Conservation (phyloP, 2,113 vertebrate genomes). For the Falco punctatus region DNA sequence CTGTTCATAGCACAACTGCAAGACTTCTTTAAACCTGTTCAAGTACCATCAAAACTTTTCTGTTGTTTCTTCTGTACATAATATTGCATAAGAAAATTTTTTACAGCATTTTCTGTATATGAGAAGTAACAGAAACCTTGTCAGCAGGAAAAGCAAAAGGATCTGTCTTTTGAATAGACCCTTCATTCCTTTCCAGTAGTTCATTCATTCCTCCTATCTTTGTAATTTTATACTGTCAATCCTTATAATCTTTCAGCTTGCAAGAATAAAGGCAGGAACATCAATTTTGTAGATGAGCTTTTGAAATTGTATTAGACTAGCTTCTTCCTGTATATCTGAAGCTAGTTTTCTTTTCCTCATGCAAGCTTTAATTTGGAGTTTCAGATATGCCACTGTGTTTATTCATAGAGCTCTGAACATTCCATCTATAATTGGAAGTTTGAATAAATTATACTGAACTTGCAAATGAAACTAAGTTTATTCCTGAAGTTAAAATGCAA, state of each 20-base stretch:
- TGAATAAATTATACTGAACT: constrained; percentile 22
- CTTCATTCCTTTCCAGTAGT: constrained; percentile 41
- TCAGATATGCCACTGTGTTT: constrained; percentile 4
- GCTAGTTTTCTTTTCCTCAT: neutral
- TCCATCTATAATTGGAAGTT: neutral
- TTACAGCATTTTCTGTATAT: neutral
- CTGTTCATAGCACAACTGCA: neutral
- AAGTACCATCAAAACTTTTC: neutral
- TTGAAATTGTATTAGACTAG: constrained; percentile 7
- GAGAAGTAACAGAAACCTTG: constrained; percentile 45
- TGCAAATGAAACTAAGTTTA: constrained; percentile 14
- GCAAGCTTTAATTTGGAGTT: neutral
- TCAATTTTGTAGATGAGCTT: neutral
- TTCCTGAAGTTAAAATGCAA: constrained; percentile 27
- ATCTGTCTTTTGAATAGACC: constrained; percentile 25
- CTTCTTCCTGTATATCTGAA: neutral
- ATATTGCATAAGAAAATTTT: neutral
- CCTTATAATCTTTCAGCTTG: constrained; percentile 22
- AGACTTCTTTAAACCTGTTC: neutral
- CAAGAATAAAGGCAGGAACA: constrained; percentile 31
- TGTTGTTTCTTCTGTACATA: neutral
- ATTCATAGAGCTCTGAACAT: neutral
- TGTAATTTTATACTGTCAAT: constrained; percentile 40
- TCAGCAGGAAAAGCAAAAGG: constrained; percentile 14
- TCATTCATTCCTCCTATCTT: constrained; percentile 39